phyloP scores from a whole-genome alignment of 2,888 invertebrate genomes.

The Sipha maydis region DNA sequence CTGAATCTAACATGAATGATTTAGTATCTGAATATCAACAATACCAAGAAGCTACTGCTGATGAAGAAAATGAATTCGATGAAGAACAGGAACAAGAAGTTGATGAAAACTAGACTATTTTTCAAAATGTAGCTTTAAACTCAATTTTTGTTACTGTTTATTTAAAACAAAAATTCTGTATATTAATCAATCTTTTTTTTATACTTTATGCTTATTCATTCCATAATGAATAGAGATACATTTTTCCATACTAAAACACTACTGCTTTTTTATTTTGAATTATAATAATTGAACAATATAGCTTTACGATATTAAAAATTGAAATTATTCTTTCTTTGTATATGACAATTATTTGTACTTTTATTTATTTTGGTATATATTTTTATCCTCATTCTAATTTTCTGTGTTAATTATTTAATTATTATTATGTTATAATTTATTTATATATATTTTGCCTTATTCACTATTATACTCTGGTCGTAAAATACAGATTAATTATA shows the following conservation, averaged over 20 bases:
- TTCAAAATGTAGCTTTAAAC: slow-evolving; percentile 47
- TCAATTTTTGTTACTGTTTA: slow-evolving; percentile 55
- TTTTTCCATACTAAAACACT: slow-evolving; percentile 41
- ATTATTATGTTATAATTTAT: no score
- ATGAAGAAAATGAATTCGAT: slow-evolving; percentile 72
- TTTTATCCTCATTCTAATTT: not conserved
- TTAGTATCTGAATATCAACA: slow-evolving; percentile 81
- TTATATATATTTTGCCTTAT: no score
- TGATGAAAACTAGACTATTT: slow-evolving; percentile 65
- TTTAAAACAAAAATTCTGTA: slow-evolving; percentile 52
- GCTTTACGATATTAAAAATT: slow-evolving; percentile 57
- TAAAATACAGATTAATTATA: no score
- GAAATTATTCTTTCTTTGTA: slow-evolving; percentile 47
- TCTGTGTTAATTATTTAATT: not conserved
- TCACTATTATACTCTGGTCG: no score
- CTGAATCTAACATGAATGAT: slow-evolving; percentile 80
- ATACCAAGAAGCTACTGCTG: slow-evolving; percentile 74
- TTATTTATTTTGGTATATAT: not conserved
- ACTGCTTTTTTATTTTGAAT: slow-evolving; percentile 57
- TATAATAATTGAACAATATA: slow-evolving; percentile 60
- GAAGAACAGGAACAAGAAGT: slow-evolving; percentile 70
- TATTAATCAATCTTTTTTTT: slow-evolving; percentile 56
- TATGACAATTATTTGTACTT: slow-evolving; percentile 28
- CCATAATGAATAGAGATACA: slow-evolving; percentile 31
- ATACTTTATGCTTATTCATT: slow-evolving; percentile 59